These are phyloP conservation scores for Anomalospiza imberbis DNA, from an alignment of 2,797 vertebrate genomes.

Conservation along the genomic window DNA sequence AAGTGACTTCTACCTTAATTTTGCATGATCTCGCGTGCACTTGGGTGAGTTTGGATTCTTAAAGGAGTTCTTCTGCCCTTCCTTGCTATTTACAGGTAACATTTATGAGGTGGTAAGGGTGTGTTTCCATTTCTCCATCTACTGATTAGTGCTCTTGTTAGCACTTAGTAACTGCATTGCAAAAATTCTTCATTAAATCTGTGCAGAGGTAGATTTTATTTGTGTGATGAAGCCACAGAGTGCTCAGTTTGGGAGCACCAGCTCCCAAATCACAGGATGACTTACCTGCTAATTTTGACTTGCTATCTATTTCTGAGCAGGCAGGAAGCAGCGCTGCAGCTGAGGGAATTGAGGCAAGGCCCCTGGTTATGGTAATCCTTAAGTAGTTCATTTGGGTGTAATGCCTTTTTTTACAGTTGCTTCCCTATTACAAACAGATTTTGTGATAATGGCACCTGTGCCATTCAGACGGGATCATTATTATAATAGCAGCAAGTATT, in stretches of 20 bases:
- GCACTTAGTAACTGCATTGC: neutral
- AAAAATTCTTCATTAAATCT: neutral
- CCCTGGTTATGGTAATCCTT: slow-evolving; percentile 32
- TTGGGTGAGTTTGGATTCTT: neutral
- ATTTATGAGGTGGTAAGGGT: neutral
- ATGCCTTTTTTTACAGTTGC: slow-evolving; percentile 42
- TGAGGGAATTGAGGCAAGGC: neutral
- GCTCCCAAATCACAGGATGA: neutral
- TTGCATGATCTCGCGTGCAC: neutral
- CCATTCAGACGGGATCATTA: slow-evolving; percentile 46
- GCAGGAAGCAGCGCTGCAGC: neutral
- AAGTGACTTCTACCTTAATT: neutral
- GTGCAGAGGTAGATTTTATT: neutral
- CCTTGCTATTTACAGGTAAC: neutral
- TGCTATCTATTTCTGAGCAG: neutral
- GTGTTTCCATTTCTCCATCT: neutral
- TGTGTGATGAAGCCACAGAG: neutral
- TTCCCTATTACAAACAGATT: slow-evolving; percentile 51
- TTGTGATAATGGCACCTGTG: slow-evolving; percentile 42
- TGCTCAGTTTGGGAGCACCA: neutral
- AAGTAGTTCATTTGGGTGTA: slow-evolving; percentile 43
- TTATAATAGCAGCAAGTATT: slow-evolving; percentile 28
- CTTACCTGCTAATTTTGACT: neutral
- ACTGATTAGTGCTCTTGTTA: neutral
- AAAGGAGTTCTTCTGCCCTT: neutral